Evolutionary conservation across 2,888 invertebrate genomes (phyloP).

Genomic region (Leuctra nigra): DNA sequence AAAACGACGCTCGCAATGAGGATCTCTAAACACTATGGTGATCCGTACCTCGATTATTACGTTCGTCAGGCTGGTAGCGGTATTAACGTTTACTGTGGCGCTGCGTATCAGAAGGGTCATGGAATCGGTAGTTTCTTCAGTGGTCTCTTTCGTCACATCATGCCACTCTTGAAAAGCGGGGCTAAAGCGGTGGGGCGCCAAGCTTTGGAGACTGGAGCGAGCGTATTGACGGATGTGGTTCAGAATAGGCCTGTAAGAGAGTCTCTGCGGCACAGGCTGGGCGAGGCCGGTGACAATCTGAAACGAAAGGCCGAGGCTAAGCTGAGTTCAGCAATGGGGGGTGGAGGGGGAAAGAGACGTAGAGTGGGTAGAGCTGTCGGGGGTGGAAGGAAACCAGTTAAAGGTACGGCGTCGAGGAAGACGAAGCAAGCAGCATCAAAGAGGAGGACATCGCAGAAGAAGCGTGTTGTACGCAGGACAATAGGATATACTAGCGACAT

Average conservation of each 20-base stretch:
- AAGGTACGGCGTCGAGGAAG: too few relatives aligned
- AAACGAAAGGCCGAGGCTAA: background rate
- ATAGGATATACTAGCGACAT: too few relatives aligned
- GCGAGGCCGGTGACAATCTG: background rate
- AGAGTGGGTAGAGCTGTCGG: too few relatives aligned
- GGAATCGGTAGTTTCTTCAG: background rate
- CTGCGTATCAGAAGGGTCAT: background rate
- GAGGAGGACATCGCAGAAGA: too few relatives aligned
- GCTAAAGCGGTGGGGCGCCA: background rate
- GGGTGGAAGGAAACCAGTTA: too few relatives aligned
- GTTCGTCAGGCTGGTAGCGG: background rate
- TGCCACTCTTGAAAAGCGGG: too few relatives aligned
- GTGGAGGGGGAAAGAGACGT: background rate
- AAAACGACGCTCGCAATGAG: background rate
- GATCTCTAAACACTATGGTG: background rate
- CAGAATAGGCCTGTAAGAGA: slow-evolving; percentile 1
- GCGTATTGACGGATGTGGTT: background rate
- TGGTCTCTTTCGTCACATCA: background rate
- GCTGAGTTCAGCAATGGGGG: background rate
- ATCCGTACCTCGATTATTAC: too few relatives aligned
- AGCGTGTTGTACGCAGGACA: too few relatives aligned
- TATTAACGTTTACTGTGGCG: background rate
- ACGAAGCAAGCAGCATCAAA: too few relatives aligned
- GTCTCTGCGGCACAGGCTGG: background rate
- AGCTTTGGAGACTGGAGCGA: background rate